Conservation (phyloP, 2,113 vertebrate species). For the Oophaga pumilio region DNA sequence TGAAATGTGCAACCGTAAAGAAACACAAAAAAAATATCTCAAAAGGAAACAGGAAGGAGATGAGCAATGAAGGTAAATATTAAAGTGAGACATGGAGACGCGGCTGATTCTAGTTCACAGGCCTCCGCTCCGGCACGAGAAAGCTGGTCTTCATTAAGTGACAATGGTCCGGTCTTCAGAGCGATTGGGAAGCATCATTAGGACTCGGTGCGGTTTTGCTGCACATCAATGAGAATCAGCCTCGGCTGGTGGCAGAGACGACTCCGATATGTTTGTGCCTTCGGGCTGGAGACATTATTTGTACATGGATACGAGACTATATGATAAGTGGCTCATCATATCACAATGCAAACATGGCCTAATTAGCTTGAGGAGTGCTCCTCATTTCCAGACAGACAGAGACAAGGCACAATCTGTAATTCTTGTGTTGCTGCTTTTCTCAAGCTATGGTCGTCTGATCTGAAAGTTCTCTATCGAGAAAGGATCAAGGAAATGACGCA, state of each 20-base stretch:
- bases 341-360: slow-evolving; percentile 42
- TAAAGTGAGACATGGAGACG: not conserved
- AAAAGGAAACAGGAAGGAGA: slow-evolving; percentile 5
- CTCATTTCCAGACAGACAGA: slow-evolving; percentile 4
- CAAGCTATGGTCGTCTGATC: not conserved
- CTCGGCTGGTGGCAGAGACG: slow-evolving; percentile 29
- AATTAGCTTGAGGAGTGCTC: slow-evolving; percentile 27
- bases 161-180: slow-evolving; percentile 17
- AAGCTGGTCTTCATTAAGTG: slow-evolving; percentile 29
- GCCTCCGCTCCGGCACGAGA: not conserved
- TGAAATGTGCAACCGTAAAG: not conserved
- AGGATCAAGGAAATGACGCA: not conserved
- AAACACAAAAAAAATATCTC: not conserved
- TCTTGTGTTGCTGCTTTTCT: not conserved
- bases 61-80: slow-evolving; percentile 22
- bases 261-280: slow-evolving; percentile 31
- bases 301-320: slow-evolving; percentile 39
- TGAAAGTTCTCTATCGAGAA: not conserved
- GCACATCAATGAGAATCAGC: slow-evolving; percentile 27
- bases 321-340: slow-evolving; percentile 43
- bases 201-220: slow-evolving; percentile 27
- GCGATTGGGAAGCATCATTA: slow-evolving; percentile 36
- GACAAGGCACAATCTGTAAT: not conserved
- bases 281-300: slow-evolving; percentile 32
- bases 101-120: not conserved